Evolutionary conservation across 2,113 vertebrate species (phyloP).

Genomic region (Cryptomyrus ogoouensis): DNA sequence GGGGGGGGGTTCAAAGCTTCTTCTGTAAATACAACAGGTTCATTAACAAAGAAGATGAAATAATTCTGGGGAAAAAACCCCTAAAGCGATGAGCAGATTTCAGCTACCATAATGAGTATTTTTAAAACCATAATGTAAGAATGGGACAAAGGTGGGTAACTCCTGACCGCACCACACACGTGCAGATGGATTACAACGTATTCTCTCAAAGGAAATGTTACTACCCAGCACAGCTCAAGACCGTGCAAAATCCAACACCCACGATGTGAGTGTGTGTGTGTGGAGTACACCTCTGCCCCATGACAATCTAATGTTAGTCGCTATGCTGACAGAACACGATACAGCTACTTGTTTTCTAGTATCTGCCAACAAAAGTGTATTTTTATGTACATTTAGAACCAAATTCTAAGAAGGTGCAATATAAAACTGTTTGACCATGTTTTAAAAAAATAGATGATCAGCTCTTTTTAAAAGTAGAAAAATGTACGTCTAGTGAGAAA

Average conservation of each 20-base stretch:
- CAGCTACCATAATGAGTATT: background rate
- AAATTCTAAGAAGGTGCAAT: conserved; percentile 10
- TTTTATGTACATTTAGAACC: background rate
- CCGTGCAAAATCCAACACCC: background rate
- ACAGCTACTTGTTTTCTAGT: background rate
- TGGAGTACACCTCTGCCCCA: background rate
- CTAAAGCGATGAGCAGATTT: background rate
- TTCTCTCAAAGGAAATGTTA: background rate
- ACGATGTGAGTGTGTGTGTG: background rate
- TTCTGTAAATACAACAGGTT: background rate
- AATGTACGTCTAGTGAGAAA: conserved; percentile 7
- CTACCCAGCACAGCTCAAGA: background rate
- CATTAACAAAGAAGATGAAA: background rate
- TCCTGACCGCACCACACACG: background rate
- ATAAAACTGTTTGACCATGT: conserved; percentile 19
- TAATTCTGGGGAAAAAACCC: background rate
- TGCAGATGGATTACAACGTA: background rate
- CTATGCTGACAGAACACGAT: background rate
- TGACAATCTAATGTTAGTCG: background rate
- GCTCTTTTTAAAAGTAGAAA: conserved; percentile 20
- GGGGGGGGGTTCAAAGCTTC: background rate
- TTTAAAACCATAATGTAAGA: background rate
- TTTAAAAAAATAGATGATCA: conserved; percentile 15
- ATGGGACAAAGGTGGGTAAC: background rate
- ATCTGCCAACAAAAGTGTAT: background rate